These are phyloP conservation scores for Drosophila fulvimacula DNA, from an alignment of 2,888 invertebrate genomes.

Conservation along the genomic window DNA sequence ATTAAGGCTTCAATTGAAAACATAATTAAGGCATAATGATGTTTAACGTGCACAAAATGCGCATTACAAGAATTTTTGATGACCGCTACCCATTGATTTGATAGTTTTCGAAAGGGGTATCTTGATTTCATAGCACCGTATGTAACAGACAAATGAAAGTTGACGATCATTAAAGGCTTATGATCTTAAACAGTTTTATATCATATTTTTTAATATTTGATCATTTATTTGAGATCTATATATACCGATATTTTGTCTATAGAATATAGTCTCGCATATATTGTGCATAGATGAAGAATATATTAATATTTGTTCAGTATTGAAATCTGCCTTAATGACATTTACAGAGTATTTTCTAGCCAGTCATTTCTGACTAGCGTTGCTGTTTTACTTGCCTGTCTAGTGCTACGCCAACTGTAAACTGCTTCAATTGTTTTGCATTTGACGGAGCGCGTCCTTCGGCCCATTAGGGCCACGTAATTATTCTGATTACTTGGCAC, in stretches of 20 bases:
- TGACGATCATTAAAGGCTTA: not conserved
- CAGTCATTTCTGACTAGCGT: not conserved
- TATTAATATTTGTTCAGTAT: not conserved
- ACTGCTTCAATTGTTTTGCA: conserved; percentile 51
- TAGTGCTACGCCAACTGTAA: conserved; percentile 41
- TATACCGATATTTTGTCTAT: not conserved
- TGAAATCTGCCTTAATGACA: not conserved
- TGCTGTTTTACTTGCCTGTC: not conserved
- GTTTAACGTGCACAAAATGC: conserved; percentile 42
- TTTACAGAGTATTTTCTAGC: not conserved
- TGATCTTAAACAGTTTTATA: not conserved
- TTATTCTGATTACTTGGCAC: conserved; percentile 73
- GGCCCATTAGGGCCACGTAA: conserved; percentile 71
- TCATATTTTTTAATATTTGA: not conserved
- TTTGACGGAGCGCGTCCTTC: conserved; percentile 55
- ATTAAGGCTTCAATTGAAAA: conserved; percentile 36
- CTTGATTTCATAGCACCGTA: too few relatives aligned
- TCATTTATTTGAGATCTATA: not conserved
- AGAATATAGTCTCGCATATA: not conserved
- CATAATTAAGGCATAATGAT: conserved; percentile 50
- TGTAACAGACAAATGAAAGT: not conserved
- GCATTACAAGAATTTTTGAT: conserved; percentile 33
- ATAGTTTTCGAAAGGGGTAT: not conserved
- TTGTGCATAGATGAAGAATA: not conserved
- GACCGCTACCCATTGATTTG: conserved; percentile 4